Percentiles rank a stretch among this genome's conserved stretches.
Conservation (phyloP, 2,113 vertebrate genomes). For the Ciconia boyciana region DNA sequence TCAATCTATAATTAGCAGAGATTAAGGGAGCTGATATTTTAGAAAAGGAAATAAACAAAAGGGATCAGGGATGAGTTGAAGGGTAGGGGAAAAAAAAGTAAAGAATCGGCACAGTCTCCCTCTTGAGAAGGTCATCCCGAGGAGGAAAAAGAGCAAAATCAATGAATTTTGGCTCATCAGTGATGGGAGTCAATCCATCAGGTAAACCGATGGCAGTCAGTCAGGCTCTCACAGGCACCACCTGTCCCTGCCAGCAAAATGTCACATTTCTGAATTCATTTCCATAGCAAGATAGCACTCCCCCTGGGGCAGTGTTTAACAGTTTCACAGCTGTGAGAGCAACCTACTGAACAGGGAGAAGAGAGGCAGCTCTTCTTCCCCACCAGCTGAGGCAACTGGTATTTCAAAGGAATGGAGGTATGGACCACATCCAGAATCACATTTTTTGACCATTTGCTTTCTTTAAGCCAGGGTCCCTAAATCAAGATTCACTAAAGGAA, state of each 20-base stretch:
- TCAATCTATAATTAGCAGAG: slow-evolving; percentile 20
- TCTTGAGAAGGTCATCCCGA: slow-evolving; percentile 47
- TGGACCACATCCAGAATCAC: background rate
- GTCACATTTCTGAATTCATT: slow-evolving; percentile 66
- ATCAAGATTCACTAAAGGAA: background rate
- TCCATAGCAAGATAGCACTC: slow-evolving; percentile 55
- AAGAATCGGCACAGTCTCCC: background rate
- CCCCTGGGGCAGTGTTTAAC: background rate
- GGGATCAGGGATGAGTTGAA: background rate
- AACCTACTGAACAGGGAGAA: slow-evolving; percentile 2
- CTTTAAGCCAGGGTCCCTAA: background rate
- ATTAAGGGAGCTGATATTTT: background rate
- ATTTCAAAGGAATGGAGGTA: background rate
- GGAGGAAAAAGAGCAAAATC: slow-evolving; percentile 27
- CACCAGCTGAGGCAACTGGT: background rate
- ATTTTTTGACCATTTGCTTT: background rate
- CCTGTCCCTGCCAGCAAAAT: slow-evolving; percentile 44
- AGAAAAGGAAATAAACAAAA: background rate
- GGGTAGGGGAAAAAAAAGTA: background rate
- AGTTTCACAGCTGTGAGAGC: slow-evolving; percentile 39
- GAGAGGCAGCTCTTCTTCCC: background rate
- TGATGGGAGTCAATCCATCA: slow-evolving; percentile 63
- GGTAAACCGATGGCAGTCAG: slow-evolving; percentile 16
- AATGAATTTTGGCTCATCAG: slow-evolving; percentile 13
- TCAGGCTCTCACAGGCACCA: slow-evolving; percentile 20